Base-by-base conservation (phyloP, 1,140 invertebrate genomes). In the Sarcophaga peregrina region DNA sequence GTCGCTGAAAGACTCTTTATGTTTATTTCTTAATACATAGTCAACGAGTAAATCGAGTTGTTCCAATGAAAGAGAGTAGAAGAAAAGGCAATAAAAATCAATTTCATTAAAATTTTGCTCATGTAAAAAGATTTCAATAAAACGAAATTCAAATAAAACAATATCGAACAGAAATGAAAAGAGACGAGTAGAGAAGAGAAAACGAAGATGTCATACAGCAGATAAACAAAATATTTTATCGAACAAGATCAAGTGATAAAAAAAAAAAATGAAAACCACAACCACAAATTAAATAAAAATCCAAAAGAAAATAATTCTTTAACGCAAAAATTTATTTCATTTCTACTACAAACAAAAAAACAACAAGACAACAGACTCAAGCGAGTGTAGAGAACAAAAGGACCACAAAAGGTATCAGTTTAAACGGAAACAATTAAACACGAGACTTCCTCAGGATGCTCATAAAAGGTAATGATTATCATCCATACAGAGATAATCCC, bases 361-460 rank as follows among this genome's bases (percentile, higher is more conserved):
- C 80, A 83, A 11, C 45, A 82, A 78, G 76, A 20, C n/a, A 45
- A 72, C 52, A 46, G 48, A 17, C 72, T 54, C 20, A 45, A 62
- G 68, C 50, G 48, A 80, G 74, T 80, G 25, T 20, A 80, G 15
- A 80, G 80, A 52, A 83, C 50, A 46, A 17, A 58, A 76, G 48
- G 25, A 82, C 62, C 50, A 82, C 54, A 52, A 3, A 83, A 82
- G 72, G 74, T 83, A 82, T 80, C 81, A 78, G 37, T 78, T 82
- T 82, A 82, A 82, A 80, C 81, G 83, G 83, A 84, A 84, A 84
- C 83, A 84, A 84, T 84, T 84, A 84, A 82, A 46, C 83, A 84
- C 83, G 76, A 82, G 83, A 84, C 83, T 84, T 84, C 83, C 83
- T 82, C 83, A 84, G 83, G 83, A 84, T 84, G 83, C 83, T 58